phyloP scores from a whole-genome alignment of 1,140 invertebrate genomes.

The Andrena cerasifolii region DNA sequence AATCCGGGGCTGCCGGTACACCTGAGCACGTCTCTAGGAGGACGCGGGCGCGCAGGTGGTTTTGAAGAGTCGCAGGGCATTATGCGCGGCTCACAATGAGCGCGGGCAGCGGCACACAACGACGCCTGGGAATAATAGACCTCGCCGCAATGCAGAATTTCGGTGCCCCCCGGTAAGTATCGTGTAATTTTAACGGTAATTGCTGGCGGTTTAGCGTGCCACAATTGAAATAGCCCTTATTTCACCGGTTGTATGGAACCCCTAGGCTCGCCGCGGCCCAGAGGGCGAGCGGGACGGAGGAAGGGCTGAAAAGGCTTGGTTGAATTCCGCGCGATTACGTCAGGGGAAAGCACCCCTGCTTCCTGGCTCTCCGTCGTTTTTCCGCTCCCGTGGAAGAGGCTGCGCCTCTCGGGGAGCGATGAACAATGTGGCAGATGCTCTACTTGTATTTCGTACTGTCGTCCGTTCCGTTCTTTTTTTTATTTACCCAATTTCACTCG shows the following conservation, averaged over 20 bases:
- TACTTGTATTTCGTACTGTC: too few species aligned
- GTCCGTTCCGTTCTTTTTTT: too few species aligned
- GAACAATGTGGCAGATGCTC: conserved; percentile 10
- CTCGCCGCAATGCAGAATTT: conserved; percentile 75
- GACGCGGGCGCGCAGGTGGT: conserved; percentile 42
- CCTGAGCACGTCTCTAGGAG: conserved; percentile 44
- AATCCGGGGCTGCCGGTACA: conserved; percentile 29
- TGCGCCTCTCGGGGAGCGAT: neutral
- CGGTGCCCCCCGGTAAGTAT: conserved; percentile 73
- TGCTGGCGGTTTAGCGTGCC: conserved; percentile 69
- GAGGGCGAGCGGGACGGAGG: neutral
- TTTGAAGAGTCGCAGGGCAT: conserved; percentile 55
- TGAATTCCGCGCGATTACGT: conserved; percentile 41
- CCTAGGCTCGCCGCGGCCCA: neutral
- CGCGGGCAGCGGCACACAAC: conserved; percentile 40
- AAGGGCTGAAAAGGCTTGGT: neutral
- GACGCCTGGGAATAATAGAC: conserved; percentile 73
- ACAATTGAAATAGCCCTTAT: conserved; percentile 76
- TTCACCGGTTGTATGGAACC: conserved; percentile 25
- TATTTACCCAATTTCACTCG: too few species aligned
- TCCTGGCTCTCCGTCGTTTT: neutral
- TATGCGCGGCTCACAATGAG: conserved; percentile 59
- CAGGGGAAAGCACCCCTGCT: neutral
- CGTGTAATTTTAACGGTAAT: conserved; percentile 75
- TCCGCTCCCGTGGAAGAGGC: neutral